Conservation (phyloP, 2,888 invertebrate species). For the Phyllotreta striolata region DNA sequence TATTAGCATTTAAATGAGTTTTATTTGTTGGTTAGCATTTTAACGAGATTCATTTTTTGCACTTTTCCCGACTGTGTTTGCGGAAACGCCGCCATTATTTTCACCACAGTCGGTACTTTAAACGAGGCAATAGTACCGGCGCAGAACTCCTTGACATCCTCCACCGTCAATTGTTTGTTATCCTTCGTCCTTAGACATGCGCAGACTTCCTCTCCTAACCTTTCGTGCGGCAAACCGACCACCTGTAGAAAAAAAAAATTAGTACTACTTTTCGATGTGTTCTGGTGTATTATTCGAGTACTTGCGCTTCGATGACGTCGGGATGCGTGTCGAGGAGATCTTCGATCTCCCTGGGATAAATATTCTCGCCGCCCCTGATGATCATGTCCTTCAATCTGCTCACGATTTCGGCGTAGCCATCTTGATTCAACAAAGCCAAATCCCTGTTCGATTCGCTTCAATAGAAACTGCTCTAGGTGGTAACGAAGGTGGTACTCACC, state of each 20-base stretch:
- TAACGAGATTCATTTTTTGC: constrained; percentile 71
- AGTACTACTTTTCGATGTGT: not conserved
- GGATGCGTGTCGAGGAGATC: constrained; percentile 77
- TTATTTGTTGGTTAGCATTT: constrained; percentile 30
- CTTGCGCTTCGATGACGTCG: constrained; percentile 76
- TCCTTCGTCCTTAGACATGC: constrained; percentile 70
- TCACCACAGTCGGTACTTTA: constrained; percentile 81
- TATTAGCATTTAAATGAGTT: not conserved
- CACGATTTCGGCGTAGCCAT: constrained; percentile 76
- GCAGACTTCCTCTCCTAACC: constrained; percentile 81
- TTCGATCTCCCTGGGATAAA: constrained; percentile 85
- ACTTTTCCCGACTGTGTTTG: constrained; percentile 86
- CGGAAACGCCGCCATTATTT: constrained; percentile 75
- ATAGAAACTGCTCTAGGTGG: not conserved
- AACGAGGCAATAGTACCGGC: constrained; percentile 77
- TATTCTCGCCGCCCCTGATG: constrained; percentile 83
- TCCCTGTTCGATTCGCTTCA: constrained; percentile 64
- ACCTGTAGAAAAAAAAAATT: constrained; percentile 61
- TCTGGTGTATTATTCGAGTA: constrained; percentile 51
- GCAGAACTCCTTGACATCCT: constrained; percentile 71
- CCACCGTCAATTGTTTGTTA: constrained; percentile 63
- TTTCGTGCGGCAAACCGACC: constrained; percentile 76
- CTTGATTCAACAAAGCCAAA: constrained; percentile 70
- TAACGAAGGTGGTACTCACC: constrained; percentile 61
- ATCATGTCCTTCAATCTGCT: constrained; percentile 82